Evolutionary conservation across 2,888 invertebrate species (phyloP), one percentile per base, ranked within the genome.

Genomic region (Epinotia nisella): DNA sequence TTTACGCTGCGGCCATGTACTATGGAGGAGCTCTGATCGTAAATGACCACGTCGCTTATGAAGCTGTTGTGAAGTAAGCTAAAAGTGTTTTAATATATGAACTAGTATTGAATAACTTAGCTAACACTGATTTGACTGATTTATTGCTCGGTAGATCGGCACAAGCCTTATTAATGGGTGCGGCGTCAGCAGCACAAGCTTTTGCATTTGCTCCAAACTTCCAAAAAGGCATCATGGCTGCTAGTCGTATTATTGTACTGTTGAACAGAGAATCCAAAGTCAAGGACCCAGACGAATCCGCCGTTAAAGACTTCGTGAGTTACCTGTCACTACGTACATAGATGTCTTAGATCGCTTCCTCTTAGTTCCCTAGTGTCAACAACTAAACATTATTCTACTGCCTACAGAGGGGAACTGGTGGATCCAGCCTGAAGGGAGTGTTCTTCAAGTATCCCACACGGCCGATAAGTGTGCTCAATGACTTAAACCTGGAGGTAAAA

Each of bases 131-230:
- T 55, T 49, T 49, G 15, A 24, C 35, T 15, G 4, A n/a, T 55
- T 49, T 49, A 45, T 15, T 71, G 77, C 78, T 41, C 5, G n/a
- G 1, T 53, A 97, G 96, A 84, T 96, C 96, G 21, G 95, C 96
- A 0, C 96, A 97, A 89, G 95, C 96, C 0, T 87, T 96, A 9
- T 92, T 96, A 49, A 95, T 96, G 94, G 96, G 96, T 7, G 95
- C 96, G 0, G 95, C 95, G n/a, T 95, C 96, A 17, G 95, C 96
- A 45, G 96, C 95, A n/a, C 94, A 94, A 78, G 95, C 95, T 0
- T 94, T 96, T 66, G 95, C 96, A 0, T 97, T 97, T 87, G 96
- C 97, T 0, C 97, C 97, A 1, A 97, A 97, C 85, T 96, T 97
- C 90, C 96, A 96, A 80, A 97, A 97, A 88, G 97, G 97, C 56